phyloP scores from a whole-genome alignment of 92 coral and sea anemone genomes.

The Zoanthus sansibaricus region DNA sequence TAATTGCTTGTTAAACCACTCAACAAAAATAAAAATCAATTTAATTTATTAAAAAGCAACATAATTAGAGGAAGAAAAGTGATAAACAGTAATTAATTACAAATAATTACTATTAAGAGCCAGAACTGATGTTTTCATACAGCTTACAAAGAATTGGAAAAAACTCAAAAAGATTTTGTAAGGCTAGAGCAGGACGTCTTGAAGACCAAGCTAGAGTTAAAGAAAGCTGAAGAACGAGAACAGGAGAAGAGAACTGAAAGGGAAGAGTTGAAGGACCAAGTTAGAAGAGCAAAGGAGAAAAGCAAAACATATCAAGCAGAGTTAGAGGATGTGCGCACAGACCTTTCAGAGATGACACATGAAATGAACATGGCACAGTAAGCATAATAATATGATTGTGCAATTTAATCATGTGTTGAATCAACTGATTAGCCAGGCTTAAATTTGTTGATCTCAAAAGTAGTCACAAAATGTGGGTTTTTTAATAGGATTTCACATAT shows the following conservation, averaged over 20 bases:
- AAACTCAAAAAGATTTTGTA: constrained; percentile 69
- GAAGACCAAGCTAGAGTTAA: constrained; percentile 69
- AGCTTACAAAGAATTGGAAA: constrained; percentile 56
- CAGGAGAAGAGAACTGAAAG: constrained; percentile 61
- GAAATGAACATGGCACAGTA: constrained; percentile 84
- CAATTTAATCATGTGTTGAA: too few relatives aligned
- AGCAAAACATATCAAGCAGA: constrained; percentile 66
- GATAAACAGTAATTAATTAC: too few relatives aligned
- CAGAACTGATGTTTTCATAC: not conserved
- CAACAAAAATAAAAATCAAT: too few relatives aligned
- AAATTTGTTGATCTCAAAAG: too few relatives aligned
- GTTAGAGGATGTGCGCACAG: constrained; percentile 85
- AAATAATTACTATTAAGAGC: not conserved
- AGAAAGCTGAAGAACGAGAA: constrained; percentile 78
- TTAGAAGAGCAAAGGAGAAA: constrained; percentile 77
- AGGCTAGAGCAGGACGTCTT: constrained; percentile 72
- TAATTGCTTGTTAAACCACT: too few relatives aligned
- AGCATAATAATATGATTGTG: constrained; percentile 14
- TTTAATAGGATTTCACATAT: too few relatives aligned
- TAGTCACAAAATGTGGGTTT: too few relatives aligned
- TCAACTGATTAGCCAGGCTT: too few relatives aligned
- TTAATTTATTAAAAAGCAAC: too few relatives aligned
- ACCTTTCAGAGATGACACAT: constrained; percentile 80
- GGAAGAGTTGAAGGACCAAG: constrained; percentile 71
- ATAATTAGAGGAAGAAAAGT: too few relatives aligned